Evolutionary conservation across 2,797 vertebrate species (phyloP).

Genomic region (Pteropus rufus): DNA sequence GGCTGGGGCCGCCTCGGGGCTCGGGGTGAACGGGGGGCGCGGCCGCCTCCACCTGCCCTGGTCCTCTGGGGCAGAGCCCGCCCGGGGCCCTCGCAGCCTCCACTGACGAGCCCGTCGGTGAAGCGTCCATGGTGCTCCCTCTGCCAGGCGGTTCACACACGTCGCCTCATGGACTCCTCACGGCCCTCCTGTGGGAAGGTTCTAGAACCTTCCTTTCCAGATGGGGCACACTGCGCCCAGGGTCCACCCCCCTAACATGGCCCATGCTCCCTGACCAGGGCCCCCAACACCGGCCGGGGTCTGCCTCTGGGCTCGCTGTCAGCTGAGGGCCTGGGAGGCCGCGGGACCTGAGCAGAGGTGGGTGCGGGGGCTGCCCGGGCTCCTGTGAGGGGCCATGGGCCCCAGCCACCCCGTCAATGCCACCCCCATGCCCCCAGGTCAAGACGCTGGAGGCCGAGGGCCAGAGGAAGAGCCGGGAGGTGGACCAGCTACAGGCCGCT

Average conservation of each 20-base stretch:
- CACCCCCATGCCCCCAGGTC: slow-evolving; percentile 75
- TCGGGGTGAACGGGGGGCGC: no score
- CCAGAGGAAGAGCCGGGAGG: slow-evolving; percentile 80
- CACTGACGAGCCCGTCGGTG: no score
- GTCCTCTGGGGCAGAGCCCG: no score
- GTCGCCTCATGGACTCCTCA: no score
- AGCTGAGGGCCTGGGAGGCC: neutral
- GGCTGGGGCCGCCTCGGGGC: neutral
- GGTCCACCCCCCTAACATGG: no score
- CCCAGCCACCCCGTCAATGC: rapidly evolving
- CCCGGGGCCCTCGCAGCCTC: no score
- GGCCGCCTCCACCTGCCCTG: rapidly evolving
- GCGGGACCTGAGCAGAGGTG: neutral
- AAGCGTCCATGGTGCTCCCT: no score
- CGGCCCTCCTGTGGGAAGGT: neutral
- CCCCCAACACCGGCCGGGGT: no score
- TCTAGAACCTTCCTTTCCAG: neutral
- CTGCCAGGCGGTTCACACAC: no score
- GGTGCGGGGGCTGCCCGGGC: neutral
- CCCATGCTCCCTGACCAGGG: neutral
- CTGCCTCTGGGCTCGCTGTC: neutral
- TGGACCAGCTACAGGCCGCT: slow-evolving; percentile 83
- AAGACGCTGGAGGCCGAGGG: slow-evolving; percentile 85
- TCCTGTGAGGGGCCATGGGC: neutral
- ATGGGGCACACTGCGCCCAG: no score